A percentile compares a stretch with the other conserved stretches of the same genome.
phyloP scores from a whole-genome alignment of 2,888 invertebrate genomes.

The Heterodera filipjevi region DNA sequence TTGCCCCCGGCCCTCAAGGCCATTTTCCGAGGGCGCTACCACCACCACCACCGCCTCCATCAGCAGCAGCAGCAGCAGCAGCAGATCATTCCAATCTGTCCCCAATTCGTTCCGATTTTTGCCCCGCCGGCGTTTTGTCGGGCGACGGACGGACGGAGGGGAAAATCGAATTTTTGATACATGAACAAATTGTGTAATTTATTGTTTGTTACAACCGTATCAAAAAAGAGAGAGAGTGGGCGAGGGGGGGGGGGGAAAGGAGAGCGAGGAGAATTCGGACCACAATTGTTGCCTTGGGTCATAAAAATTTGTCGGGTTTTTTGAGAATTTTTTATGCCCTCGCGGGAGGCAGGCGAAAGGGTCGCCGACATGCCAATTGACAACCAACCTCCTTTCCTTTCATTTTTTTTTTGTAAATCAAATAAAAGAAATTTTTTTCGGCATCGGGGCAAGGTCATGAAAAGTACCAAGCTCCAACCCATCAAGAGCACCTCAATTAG shows the following conservation, averaged over 20 bases:
- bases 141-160: background rate
- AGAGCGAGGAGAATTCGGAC: background rate
- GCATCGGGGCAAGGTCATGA: too few species aligned
- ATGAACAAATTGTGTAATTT: too few species aligned
- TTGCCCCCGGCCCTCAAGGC: background rate
- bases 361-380: too few species aligned
- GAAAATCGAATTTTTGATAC: background rate
- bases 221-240: too few species aligned
- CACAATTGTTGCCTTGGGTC: background rate
- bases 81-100: background rate
- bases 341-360: background rate
- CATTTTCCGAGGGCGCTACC: background rate
- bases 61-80: too few species aligned
- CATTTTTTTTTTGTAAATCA: too few species aligned
- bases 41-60: too few species aligned
- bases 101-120: constrained; percentile 4
- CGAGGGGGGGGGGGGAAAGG: too few species aligned
- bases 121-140: background rate
- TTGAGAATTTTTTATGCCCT: background rate
- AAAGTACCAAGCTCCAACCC: too few species aligned
- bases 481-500: too few species aligned
- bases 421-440: too few species aligned
- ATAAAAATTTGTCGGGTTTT: background rate
- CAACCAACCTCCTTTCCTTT: too few species aligned
- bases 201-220: background rate